Base-by-base conservation (phyloP, 2,797 vertebrate species). In the Amblyopsis hoosieri region DNA sequence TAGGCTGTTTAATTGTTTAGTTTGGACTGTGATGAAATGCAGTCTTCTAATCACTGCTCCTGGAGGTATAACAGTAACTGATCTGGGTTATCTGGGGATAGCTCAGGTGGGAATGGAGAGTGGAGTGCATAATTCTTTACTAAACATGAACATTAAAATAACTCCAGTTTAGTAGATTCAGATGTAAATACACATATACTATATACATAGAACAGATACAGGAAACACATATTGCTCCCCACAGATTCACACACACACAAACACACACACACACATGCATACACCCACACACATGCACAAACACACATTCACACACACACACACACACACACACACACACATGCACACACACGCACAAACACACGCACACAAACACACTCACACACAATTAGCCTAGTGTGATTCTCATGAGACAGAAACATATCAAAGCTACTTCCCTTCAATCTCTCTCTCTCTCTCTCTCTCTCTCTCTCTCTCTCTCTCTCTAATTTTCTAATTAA, bases 21-120 rank as follows among this genome's bases (percentile, higher is more conserved):
- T 72, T 89, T 88, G 83, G 88, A 84, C 72, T 45, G 47, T 48
- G 59, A 58, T 54, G 63, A 67, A 72, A 67, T 47, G 42, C 45
- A 77, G 54, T 46, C 51, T 65, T 12, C 51, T 33, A 31, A 68
- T 64, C 62, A 74, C 23, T n/a, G 4, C 82, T 61, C 81, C 78
- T 75, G 66, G 64, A 75, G 80, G 71, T 74, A 49, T 70, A 81
- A 82, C 71, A 72, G 69, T 83, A 87, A 83, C 75, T 74, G 74
- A 84, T 87, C 86, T 71, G 57, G 54, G 76, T 83, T 79, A 80
- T 71, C 82, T 80, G 82, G 80, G 80, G 79, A 80, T 61, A 67
- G 58, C 10, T 2, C 13, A 33, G 31, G 31, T 33, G 31, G 31
- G 31, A 33, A 19, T 19, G 19, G 19, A 49, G 13, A 49, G 47